Evolutionary conservation across 2,113 vertebrate genomes (phyloP), one percentile per base, ranked within the genome.

Genomic region (Nerophis lumbriciformis): DNA sequence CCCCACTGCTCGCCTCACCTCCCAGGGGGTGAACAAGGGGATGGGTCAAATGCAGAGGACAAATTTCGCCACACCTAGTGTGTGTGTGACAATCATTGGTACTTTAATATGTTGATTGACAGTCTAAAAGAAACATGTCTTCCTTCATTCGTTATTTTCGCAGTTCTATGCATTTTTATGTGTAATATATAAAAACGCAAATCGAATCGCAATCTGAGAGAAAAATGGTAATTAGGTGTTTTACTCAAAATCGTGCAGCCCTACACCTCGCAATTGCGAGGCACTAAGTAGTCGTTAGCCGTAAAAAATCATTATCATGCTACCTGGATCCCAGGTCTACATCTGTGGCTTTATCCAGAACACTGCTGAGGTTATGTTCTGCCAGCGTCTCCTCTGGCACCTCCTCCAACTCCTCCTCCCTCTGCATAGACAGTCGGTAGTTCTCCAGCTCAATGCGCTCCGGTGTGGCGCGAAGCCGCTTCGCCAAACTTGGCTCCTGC

Each of bases 381-480:
- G 97, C 95, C 77, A 95, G 88, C 0, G 95, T 98, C 87, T 99
- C 97, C 72, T 99, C 97, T 0, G 97, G 95, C 1, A 99, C 97
- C 78, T 99, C 97, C 82, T 98, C 93, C 65, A 99, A 90, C 53
- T 95, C 94, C 65, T 95, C 94, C 0, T 95, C 95, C 36, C 77
- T 90, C 78, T 92, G 91, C 88, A 96, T 79, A 0, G 94, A 97
- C 57, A 94, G 90, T 0, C 94, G 92, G 83, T 96, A 98, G 79
- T 98, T 98, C 90, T 99, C 97, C 87, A 99, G 84, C 88, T 98
- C 97, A 0, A 99, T 99, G 47, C 97, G 91, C 56, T 99, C 97
- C 0, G 97, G 97, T 0, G 97, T 99, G 50, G 94, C 95, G 28
- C 91, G 90, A 19, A 95, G 85, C 10, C 96, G 83, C 74, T 99